Percentiles rank a stretch among this genome's conserved stretches.
These are phyloP conservation scores for Antheraea pernyi DNA, from an alignment of 1,140 invertebrate genomes.

Conservation along the genomic window DNA sequence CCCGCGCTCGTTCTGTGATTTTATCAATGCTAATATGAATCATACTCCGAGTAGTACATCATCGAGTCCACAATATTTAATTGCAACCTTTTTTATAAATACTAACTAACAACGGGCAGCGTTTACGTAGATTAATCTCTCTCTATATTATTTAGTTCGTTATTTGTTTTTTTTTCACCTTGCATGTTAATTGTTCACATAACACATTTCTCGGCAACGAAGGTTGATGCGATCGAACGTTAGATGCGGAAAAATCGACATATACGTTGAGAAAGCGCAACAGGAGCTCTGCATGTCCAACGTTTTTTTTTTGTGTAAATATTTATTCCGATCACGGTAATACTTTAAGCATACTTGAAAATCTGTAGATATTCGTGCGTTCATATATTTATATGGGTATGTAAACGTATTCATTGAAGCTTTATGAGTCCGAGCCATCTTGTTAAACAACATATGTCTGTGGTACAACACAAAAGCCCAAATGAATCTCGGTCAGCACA, in stretches of 20 bases:
- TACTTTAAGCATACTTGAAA: not conserved
- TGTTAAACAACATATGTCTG: too few species aligned
- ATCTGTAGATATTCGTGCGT: not conserved
- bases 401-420: not conserved
- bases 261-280: not conserved
- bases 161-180: conserved; percentile 18
- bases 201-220: conserved; percentile 20
- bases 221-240: conserved; percentile 22
- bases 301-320: conserved; percentile 38
- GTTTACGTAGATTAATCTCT: conserved; percentile 44
- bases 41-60: conserved; percentile 65
- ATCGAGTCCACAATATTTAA: conserved; percentile 65
- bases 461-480: too few species aligned
- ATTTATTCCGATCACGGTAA: conserved; percentile 20
- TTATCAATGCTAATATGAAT: conserved; percentile 50
- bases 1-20: conserved; percentile 55
- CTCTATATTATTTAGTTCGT: conserved; percentile 24
- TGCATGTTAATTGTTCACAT: conserved; percentile 37
- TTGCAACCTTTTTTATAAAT: conserved; percentile 44
- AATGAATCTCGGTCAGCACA: too few species aligned
- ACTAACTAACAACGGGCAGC: conserved; percentile 66
- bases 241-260: conserved; percentile 42
- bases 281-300: conserved; percentile 54
- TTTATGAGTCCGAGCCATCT: conserved; percentile 13
- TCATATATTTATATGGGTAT: not conserved